Conservation (phyloP, 2,797 vertebrate genomes). For the Phoeniculus purpureus region DNA sequence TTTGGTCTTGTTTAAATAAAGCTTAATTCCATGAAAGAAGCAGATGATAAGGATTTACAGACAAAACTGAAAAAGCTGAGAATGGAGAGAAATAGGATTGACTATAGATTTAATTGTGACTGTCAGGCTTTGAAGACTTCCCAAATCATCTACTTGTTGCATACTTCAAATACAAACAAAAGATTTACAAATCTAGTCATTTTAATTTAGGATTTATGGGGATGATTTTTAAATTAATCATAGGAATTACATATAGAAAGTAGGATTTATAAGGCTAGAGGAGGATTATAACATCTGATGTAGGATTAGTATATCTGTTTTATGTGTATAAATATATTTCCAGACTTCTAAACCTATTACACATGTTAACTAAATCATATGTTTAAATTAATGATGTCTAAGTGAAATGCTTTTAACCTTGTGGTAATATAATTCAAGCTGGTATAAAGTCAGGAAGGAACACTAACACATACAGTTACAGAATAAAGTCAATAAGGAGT, state of each 20-base stretch:
- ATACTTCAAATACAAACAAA: neutral
- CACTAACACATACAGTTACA: neutral
- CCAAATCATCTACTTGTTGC: neutral
- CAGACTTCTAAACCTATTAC: neutral
- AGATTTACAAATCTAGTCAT: slow-evolving; percentile 2
- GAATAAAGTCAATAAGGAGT: neutral
- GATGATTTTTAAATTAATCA: slow-evolving; percentile 20
- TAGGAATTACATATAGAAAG: slow-evolving; percentile 1
- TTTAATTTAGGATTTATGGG: slow-evolving; percentile 39
- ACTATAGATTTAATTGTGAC: neutral
- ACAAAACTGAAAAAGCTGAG: neutral
- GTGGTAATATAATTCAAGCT: neutral
- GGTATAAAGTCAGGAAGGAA: neutral
- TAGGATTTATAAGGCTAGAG: neutral
- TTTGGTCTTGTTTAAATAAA: neutral
- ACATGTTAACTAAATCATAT: neutral
- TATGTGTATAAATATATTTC: neutral
- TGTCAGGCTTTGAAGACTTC: slow-evolving; percentile 4
- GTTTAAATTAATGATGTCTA: neutral
- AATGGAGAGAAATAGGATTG: neutral
- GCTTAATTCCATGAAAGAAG: neutral
- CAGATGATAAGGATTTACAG: neutral
- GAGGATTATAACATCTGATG: slow-evolving; percentile 10
- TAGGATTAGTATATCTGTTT: slow-evolving; percentile 8
- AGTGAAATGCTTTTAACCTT: neutral